Evolutionary conservation across 1,140 invertebrate species (phyloP).

Genomic region (Colletes latitarsis): DNA sequence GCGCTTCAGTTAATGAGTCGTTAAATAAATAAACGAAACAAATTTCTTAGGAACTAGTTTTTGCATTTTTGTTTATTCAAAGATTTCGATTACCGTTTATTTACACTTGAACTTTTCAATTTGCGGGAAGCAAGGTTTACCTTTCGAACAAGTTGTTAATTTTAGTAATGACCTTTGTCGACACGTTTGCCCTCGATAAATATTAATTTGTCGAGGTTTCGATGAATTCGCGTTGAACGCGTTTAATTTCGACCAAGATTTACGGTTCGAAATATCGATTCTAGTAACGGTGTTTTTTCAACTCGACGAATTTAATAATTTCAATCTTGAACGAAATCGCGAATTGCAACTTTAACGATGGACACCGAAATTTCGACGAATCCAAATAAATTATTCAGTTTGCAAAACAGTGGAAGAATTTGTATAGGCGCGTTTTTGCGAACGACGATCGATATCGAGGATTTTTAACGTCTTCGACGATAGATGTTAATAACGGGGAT

Average conservation of each 20-base stretch:
- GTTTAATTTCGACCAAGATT: background rate
- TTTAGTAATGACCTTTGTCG: background rate
- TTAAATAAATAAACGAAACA: too few relatives aligned
- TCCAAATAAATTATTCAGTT: background rate
- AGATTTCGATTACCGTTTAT: background rate
- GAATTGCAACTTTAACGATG: background rate
- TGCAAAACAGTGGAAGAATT: background rate
- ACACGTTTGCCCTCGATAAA: background rate
- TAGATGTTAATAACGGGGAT: constrained; percentile 22
- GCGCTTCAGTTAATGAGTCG: too few relatives aligned
- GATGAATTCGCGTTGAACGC: too few relatives aligned
- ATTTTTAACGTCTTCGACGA: constrained; percentile 21
- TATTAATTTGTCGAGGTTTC: too few relatives aligned
- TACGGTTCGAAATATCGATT: background rate
- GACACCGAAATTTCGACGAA: background rate
- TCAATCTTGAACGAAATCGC: background rate
- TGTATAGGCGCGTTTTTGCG: constrained; percentile 12
- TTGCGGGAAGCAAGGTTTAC: background rate
- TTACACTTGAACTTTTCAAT: background rate
- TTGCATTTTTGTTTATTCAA: too few relatives aligned
- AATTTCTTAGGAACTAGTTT: too few relatives aligned
- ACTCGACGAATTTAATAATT: background rate
- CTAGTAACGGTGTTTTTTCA: background rate
- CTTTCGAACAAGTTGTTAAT: background rate
- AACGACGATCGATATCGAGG: constrained; percentile 23